Evolutionary conservation across 2,888 invertebrate species (phyloP), one percentile per base, ranked within the genome.

Genomic region (Leptopterna dolabrata): DNA sequence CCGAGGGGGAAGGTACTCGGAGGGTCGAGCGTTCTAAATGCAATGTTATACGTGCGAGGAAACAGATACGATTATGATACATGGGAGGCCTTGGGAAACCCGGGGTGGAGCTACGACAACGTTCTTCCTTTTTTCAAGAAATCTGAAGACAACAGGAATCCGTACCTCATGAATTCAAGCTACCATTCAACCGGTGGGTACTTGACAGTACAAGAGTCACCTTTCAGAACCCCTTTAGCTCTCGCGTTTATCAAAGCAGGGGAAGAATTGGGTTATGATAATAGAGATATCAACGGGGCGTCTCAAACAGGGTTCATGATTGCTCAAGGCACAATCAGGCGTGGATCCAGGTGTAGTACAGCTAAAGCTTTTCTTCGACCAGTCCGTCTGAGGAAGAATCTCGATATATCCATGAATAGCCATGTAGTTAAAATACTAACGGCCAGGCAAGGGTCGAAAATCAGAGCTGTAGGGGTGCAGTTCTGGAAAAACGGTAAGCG

Each of bases 31-130:
- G 96, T 97, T 0, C 94, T 97, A 0, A 98, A 98, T 91, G 96
- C 96, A 16, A 97, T 98, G 97, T 94, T 97, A 47, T 98, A 98
- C 92, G 95, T 97, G 14, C 94, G 98, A 83, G 98, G 98, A 84
- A 97, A 97, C 91, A 94, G 94, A 90, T 94, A 95, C 88, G 97
- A 98, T 91, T 98, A 97, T 92, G 96, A 98, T 91, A 93, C 94
- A 30, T 98, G 98, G 98, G 96, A 96, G 47, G 93, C 93, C 0
- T 92, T 95, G 47, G 98, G 97, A 0, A 97, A 97, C 91, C 93
- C 94, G 0, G 98, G 97, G 13, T 98, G 98, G 98, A 95, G 95
- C 9, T 97, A 96, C 92, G 93, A 95, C 55, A 94, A 96, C 89
- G 95, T 97, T 1, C 92, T 97, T 80, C 96, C 95, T 1, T 97